Evolutionary conservation across 2,888 invertebrate genomes (phyloP).

Genomic region (Blastobasis adustella): DNA sequence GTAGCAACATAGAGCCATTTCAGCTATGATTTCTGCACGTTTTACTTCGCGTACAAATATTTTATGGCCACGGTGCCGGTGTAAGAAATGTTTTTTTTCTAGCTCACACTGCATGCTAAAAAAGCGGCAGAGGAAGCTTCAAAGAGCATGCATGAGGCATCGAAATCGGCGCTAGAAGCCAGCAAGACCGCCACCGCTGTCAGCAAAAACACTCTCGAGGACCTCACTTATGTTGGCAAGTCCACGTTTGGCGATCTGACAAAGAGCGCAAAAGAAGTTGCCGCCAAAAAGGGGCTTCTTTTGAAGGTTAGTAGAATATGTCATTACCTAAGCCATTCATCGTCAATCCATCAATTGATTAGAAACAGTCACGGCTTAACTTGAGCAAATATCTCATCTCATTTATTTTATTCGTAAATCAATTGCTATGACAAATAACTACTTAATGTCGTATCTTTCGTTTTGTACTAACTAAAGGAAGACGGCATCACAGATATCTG

Average conservation of each 20-base stretch:
- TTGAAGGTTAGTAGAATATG: conserved; percentile 70
- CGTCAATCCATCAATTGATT: too few species aligned
- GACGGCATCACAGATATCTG: too few species aligned
- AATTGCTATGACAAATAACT: too few species aligned
- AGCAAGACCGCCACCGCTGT: conserved; percentile 92
- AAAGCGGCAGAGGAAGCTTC: conserved; percentile 89
- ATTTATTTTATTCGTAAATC: too few species aligned
- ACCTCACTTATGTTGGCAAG: conserved; percentile 92
- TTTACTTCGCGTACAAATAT: too few species aligned
- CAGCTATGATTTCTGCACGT: too few species aligned
- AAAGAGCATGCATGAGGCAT: conserved; percentile 88
- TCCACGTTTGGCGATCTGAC: conserved; percentile 92
- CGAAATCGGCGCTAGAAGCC: conserved; percentile 88
- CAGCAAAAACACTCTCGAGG: conserved; percentile 91
- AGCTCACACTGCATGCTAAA: conserved; percentile 91
- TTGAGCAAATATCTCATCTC: too few species aligned
- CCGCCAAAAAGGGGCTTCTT: conserved; percentile 87
- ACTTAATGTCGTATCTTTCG: too few species aligned
- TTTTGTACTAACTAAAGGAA: too few species aligned
- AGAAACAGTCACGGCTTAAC: too few species aligned
- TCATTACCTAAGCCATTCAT: background rate
- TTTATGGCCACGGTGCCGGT: too few species aligned
- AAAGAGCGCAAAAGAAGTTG: conserved; percentile 92
- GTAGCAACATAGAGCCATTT: too few species aligned
- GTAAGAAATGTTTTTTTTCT: conserved; percentile 7